A percentile compares a stretch with the other conserved stretches of the same genome.
These are phyloP conservation scores for Python bivittatus DNA, from an alignment of 2,113 vertebrate genomes.

Conservation along the genomic window DNA sequence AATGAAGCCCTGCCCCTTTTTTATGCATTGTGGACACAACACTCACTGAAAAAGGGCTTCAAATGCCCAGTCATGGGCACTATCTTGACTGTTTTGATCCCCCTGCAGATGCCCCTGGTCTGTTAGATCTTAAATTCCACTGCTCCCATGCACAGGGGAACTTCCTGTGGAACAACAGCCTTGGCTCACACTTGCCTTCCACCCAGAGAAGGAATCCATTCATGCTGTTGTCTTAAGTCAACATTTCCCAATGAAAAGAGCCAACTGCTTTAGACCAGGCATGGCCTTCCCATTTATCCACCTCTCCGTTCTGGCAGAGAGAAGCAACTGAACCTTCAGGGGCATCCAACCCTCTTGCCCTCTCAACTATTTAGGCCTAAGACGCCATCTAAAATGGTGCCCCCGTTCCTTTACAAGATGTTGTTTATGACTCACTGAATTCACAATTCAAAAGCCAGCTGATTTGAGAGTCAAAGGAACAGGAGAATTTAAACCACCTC, in stretches of 20 bases:
- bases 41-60: too few species aligned
- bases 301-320: neutral
- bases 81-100: neutral
- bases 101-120: neutral
- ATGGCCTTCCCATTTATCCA: neutral
- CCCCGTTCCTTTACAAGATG: neutral
- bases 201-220: neutral
- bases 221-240: neutral
- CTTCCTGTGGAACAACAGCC: neutral
- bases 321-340: neutral
- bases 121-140: neutral
- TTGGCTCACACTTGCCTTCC: neutral
- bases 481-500: neutral
- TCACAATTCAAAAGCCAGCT: neutral
- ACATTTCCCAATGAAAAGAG: neutral
- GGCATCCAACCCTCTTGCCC: neutral
- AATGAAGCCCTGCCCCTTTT: too few species aligned
- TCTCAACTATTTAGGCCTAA: neutral
- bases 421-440: too few species aligned
- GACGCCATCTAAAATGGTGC: neutral
- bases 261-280: neutral
- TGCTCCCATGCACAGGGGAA: neutral
- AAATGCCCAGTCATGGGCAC: too few species aligned
- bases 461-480: neutral
- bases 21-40: too few species aligned